These are phyloP conservation scores for Megalops atlanticus DNA, from an alignment of 2,113 vertebrate genomes.

Conservation along the genomic window DNA sequence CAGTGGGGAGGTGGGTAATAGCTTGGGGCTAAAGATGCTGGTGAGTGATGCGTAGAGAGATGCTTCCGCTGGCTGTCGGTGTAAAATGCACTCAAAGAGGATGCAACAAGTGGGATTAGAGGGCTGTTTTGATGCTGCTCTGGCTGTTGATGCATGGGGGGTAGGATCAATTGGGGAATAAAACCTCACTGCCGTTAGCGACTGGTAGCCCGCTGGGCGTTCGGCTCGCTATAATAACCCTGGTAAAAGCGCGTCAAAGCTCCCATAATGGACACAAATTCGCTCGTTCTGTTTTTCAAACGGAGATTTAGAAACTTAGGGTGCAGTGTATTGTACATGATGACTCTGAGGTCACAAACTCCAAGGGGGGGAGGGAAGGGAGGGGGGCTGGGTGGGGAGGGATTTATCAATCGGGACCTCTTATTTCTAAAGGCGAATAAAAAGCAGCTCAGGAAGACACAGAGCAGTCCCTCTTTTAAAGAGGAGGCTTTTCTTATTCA, in stretches of 20 bases:
- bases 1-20: conserved; percentile 66
- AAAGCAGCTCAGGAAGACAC: conserved; percentile 70
- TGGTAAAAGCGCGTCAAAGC: conserved; percentile 76
- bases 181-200: conserved; percentile 73
- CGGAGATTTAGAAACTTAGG: conserved; percentile 75
- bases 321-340: conserved; percentile 71
- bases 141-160: conserved; percentile 71
- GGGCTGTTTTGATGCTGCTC: conserved; percentile 72
- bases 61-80: conserved; percentile 69
- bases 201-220: conserved; percentile 65
- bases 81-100: conserved; percentile 57
- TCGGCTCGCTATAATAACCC: conserved; percentile 73
- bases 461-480: conserved; percentile 71
- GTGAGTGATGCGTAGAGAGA: conserved; percentile 75
- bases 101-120: conserved; percentile 88
- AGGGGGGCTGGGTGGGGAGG: conserved; percentile 54
- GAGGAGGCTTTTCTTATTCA: conserved; percentile 71
- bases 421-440: conserved; percentile 76
- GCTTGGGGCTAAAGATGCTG: conserved; percentile 78
- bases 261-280: conserved; percentile 82
- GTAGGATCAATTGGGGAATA: conserved; percentile 74
- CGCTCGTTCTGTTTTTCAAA: conserved; percentile 74
- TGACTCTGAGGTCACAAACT: conserved; percentile 86
- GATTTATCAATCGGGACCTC: conserved; percentile 70
- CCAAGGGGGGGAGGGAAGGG: conserved; percentile 30